Base-by-base conservation (phyloP, 2,113 vertebrate species). In the Trogon surrucura region DNA sequence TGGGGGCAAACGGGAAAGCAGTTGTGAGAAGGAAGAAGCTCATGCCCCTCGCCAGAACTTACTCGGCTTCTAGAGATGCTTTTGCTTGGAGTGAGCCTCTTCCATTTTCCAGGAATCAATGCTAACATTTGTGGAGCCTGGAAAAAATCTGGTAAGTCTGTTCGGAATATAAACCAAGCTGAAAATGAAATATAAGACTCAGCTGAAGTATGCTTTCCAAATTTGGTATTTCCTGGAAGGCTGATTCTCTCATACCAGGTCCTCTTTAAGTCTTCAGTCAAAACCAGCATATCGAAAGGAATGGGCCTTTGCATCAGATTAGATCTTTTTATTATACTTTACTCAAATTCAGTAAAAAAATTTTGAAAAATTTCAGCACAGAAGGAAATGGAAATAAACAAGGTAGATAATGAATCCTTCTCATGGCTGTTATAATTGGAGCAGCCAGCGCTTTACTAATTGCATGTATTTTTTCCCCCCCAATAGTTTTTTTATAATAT, bases 391-490 rank as follows among this genome's bases (percentile, higher is more conserved):
- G 34, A 74, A 83, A 58, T 45, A 36, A 84, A 54, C 1, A 60
- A 27, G 13, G 21, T 32, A n/a, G 44, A 21, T 32, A 62, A 70
- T 17, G 30, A 73, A 50, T 56, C 53, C 19, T 69, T 72, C 19
- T n/a, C 36, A 26, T 21, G 41, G 36, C 32, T 88, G 54, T 36
- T 78, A 3, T 80, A 48, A n/a, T 6, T 56, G n/a, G 6, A 88
- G 73, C 16, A 69, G 16, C 34, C 34, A 80, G 25, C 5, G 53
- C 21, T 86, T 91, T 22, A 64, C 48, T 29, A 75, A 41, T 44
- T 11, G 22, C 30, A 36, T n/a, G 1, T 4, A 29, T 25, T 51
- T 16, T 14, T 32, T 1, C 0, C 0, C 2, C 2, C 3, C 20
- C 34, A 47, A 6, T 3, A n/a, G 14, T n/a, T 78, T 74, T 15